Base-by-base conservation (phyloP, 1,140 invertebrate genomes). In the Ceratina australensis region DNA sequence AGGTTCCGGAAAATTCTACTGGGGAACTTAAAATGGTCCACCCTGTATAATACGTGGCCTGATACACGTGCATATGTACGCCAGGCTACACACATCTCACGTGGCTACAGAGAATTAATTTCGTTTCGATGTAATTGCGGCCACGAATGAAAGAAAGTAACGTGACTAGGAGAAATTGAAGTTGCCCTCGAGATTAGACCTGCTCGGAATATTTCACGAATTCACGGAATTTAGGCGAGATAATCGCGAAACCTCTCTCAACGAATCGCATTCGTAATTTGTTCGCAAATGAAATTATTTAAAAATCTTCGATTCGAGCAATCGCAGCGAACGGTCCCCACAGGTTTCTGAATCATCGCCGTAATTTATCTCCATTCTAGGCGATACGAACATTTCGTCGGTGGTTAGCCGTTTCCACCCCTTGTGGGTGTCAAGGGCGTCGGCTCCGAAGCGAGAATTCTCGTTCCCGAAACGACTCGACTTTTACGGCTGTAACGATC, bases 401-500 rank as follows among this genome's bases (percentile, higher is more conserved):
- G 49, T 20, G 56, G 68, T 78, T 64, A 61, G 33, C 52, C 33
- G 12, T 67, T 60, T 7, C 49, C 50, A 77, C 50, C 65, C 52
- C 65, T 47, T 20, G 49, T 47, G 42, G 56, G 78, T 63, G 18
- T 47, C 59, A 49, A 59, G 78, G 65, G 50, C 71, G 71, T 71
- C 60, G 59, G 72, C 77, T 28, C 60, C 49, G 59, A 56, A 80
- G n/a, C 52, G 73, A 80, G 80, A 86, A 86, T 87, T 86, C 83
- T 78, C 78, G 83, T 87, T 86, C 69, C 83, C 71, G 64, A 85
- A 88, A 87, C 86, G 87, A 85, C 81, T 81, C 72, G 79, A 82
- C 86, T 89, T 89, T 88, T 87, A 89, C 87, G 85, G 79, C 81
- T 81, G 87, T 87, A 86, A 86, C 88, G 87, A 89, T 89, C 85